A percentile compares a stretch with the other conserved stretches of the same genome.
Evolutionary conservation across 2,888 invertebrate species (phyloP).

Genomic region (Mesochorus sp.): DNA sequence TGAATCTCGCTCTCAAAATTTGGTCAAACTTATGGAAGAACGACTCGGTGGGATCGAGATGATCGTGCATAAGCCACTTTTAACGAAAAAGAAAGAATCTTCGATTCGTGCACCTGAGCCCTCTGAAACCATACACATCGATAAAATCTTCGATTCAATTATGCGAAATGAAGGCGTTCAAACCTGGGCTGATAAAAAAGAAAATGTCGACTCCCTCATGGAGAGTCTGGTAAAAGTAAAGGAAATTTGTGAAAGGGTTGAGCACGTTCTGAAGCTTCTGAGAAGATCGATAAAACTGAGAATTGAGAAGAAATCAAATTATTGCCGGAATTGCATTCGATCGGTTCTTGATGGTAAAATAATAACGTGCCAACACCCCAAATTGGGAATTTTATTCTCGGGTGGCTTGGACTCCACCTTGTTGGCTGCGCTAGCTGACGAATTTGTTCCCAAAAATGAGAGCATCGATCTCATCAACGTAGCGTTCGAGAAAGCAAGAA

Average conservation of each 20-base stretch:
- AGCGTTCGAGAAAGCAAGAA: slow-evolving; percentile 88
- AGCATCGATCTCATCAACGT: slow-evolving; percentile 96
- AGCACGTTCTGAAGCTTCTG: slow-evolving; percentile 83
- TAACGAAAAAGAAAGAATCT: not conserved
- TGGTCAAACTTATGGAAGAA: slow-evolving; percentile 1
- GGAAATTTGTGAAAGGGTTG: slow-evolving; percentile 81
- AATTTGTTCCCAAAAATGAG: slow-evolving; percentile 85
- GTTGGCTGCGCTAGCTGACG: slow-evolving; percentile 90
- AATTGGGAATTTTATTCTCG: slow-evolving; percentile 94
- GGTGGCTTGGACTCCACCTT: slow-evolving; percentile 98
- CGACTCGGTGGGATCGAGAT: slow-evolving; percentile 18
- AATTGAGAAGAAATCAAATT: slow-evolving; percentile 85
- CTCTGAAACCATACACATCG: not conserved
- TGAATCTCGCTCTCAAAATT: slow-evolving; percentile 9
- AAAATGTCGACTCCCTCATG: slow-evolving; percentile 74
- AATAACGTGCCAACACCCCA: slow-evolving; percentile 81
- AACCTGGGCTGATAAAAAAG: not conserved
- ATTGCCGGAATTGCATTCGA: slow-evolving; percentile 85
- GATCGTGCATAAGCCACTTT: not conserved
- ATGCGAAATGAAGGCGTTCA: not conserved
- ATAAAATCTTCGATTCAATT: not conserved
- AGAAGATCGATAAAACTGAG: slow-evolving; percentile 85
- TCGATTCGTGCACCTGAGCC: slow-evolving; percentile 2
- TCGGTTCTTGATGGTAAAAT: slow-evolving; percentile 57
- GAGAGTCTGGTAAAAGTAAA: slow-evolving; percentile 80